Evolutionary conservation across 1,140 invertebrate genomes (phyloP).

Genomic region (Theocolax elegans): DNA sequence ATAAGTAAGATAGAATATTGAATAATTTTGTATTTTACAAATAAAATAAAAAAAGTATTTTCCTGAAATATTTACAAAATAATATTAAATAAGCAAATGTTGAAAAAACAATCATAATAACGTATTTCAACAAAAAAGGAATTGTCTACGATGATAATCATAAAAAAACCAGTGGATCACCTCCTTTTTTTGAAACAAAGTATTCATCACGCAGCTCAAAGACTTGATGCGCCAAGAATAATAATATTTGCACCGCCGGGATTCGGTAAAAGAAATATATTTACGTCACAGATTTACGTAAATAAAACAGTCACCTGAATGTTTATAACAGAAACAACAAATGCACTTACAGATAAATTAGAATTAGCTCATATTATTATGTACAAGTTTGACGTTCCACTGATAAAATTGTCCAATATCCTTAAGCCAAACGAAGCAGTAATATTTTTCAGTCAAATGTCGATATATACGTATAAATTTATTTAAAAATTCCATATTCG

Average conservation of each 20-base stretch:
- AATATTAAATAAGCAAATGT: not conserved
- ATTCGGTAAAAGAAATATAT: conserved; percentile 47
- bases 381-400: too few relatives aligned
- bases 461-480: too few relatives aligned
- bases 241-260: conserved; percentile 62
- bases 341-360: conserved; percentile 44
- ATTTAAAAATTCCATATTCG: not conserved
- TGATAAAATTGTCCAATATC: too few relatives aligned
- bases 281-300: not conserved
- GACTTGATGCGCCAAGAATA: conserved; percentile 60
- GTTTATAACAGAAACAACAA: not conserved
- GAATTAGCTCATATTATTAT: conserved; percentile 52
- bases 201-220: conserved; percentile 58
- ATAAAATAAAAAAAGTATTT: not conserved
- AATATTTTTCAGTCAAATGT: too few relatives aligned
- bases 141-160: conserved; percentile 63
- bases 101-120: not conserved
- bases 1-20: too few relatives aligned
- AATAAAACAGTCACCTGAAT: too few relatives aligned
- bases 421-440: too few relatives aligned
- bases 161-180: conserved; percentile 67
- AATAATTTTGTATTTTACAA: too few relatives aligned
- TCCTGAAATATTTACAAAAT: not conserved
- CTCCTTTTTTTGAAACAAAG: conserved; percentile 66
- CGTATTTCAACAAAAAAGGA: conserved; percentile 53